These are phyloP conservation scores for Platyscapa corneri DNA, from an alignment of 1,140 invertebrate species.

Conservation along the genomic window DNA sequence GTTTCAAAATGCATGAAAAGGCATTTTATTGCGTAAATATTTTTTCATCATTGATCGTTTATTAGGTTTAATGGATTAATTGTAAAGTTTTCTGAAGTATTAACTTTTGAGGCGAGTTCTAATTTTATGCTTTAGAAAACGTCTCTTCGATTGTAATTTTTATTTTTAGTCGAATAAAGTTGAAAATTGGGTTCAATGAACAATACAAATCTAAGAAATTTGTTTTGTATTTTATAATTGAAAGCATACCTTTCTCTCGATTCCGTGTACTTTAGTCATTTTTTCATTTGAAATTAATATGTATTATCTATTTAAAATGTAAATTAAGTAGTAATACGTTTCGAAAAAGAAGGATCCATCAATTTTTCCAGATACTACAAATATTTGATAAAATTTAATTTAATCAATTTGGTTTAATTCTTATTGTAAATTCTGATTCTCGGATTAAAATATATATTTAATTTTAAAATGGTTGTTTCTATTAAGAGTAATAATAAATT, in stretches of 20 bases:
- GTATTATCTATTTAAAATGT: too few relatives aligned
- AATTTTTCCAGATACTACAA: too few relatives aligned
- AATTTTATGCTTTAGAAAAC: constrained; percentile 54
- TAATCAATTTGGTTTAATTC: too few relatives aligned
- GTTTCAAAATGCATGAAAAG: constrained; percentile 28
- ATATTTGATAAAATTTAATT: too few relatives aligned
- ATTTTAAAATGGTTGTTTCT: too few relatives aligned
- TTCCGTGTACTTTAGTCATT: neutral
- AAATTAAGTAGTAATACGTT: too few relatives aligned
- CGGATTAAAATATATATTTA: too few relatives aligned
- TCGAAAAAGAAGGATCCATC: too few relatives aligned
- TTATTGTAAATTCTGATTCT: too few relatives aligned
- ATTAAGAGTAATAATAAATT: too few relatives aligned
- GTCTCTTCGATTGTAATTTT: constrained; percentile 61
- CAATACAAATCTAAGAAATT: constrained; percentile 57
- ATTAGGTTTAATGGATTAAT: constrained; percentile 54
- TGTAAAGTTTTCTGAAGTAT: constrained; percentile 65
- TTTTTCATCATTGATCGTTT: constrained; percentile 36
- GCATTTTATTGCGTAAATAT: constrained; percentile 27
- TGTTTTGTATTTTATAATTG: neutral
- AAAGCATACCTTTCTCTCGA: neutral
- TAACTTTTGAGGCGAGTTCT: constrained; percentile 58
- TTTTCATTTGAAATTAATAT: too few relatives aligned
- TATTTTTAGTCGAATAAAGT: constrained; percentile 65
- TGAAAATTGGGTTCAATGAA: constrained; percentile 68